Percentiles rank a stretch among this genome's conserved stretches.
These are phyloP conservation scores for Chloropsis cyanopogon DNA, from an alignment of 2,113 vertebrate genomes.

Conservation along the genomic window DNA sequence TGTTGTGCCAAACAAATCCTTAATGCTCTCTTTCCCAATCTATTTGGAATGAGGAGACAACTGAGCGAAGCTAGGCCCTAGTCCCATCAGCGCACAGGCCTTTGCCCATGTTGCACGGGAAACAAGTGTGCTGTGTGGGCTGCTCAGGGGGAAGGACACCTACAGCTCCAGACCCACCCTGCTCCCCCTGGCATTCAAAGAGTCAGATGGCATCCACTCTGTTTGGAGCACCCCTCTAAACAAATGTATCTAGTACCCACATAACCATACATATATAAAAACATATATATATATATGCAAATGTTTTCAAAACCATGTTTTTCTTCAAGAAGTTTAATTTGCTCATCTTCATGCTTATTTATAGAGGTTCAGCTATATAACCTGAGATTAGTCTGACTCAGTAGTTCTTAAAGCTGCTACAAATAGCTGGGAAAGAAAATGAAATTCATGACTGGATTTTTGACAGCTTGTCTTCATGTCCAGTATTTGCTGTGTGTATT, in stretches of 20 bases:
- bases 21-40: not conserved
- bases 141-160: not conserved
- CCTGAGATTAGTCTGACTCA: not conserved
- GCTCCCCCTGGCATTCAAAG: not conserved
- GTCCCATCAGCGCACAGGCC: not conserved
- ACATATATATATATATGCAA: not conserved
- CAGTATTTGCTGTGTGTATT: not conserved
- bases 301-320: not conserved
- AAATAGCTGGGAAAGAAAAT: not conserved
- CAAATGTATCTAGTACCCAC: not conserved
- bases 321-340: not conserved
- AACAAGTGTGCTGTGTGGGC: rapidly evolving
- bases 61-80: not conserved
- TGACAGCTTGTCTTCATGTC: not conserved
- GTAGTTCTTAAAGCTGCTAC: not conserved
- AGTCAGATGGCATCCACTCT: not conserved
- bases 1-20: not conserved
- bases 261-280: too few relatives aligned
- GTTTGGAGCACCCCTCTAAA: not conserved
- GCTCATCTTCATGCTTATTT: rapidly evolving
- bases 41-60: not conserved
- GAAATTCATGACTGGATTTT: not conserved
- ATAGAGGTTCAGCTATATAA: not conserved
- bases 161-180: not conserved
- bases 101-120: rapidly evolving